phyloP scores from a whole-genome alignment of 2,797 vertebrate species.

The Salmo trutta region DNA sequence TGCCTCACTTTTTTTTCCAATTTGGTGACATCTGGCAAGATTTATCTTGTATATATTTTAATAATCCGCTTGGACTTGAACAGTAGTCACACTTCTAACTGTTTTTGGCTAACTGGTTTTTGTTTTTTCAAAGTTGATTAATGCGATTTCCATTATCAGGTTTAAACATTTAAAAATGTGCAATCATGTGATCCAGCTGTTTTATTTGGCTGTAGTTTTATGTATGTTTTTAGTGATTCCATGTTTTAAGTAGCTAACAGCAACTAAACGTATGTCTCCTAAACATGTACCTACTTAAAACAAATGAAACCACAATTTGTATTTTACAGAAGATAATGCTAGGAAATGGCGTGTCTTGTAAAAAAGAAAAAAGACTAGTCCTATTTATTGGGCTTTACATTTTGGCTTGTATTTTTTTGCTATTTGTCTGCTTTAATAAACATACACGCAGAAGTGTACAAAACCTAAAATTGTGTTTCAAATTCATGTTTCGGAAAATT shows the following conservation, averaged over 20 bases:
- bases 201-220: conserved; percentile 88
- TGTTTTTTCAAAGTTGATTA: conserved; percentile 73
- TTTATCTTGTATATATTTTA: conserved; percentile 97
- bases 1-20: conserved; percentile 83
- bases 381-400: conserved; percentile 85
- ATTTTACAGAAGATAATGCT: conserved; percentile 89
- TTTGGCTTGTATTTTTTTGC: conserved; percentile 99
- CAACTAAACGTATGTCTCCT: conserved; percentile 79
- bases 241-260: conserved; percentile 87
- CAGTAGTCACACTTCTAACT: conserved; percentile 88
- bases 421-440: conserved; percentile 99
- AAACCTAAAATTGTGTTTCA: conserved; percentile 95
- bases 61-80: conserved; percentile 92
- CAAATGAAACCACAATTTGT: conserved; percentile 85
- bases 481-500: conserved; percentile 98
- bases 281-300: no score
- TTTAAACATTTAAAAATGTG: conserved; percentile 76
- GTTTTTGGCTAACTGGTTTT: conserved; percentile 91
- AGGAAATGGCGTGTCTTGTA: conserved; percentile 87
- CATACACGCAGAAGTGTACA: conserved; percentile 94
- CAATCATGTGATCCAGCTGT: conserved; percentile 86
- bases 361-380: conserved; percentile 74
- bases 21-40: conserved; percentile 95
- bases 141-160: conserved; percentile 60
- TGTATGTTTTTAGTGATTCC: conserved; percentile 88